A percentile compares a stretch with the other conserved stretches of the same genome.
These are phyloP conservation scores for Girardia tigrina DNA, from an alignment of 2,888 invertebrate species.

Conservation along the genomic window DNA sequence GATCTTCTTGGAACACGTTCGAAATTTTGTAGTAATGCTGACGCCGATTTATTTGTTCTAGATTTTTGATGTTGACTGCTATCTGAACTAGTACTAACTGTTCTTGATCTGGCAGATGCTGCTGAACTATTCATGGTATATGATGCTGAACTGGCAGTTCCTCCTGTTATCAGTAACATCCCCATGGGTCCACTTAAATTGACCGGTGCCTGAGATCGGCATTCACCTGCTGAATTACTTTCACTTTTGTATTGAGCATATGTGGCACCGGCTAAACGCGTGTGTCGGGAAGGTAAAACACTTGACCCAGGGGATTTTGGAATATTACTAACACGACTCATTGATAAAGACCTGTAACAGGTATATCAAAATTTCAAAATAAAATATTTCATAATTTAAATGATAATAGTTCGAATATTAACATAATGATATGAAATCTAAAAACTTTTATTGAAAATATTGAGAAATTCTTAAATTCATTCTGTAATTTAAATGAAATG, in stretches of 20 bases:
- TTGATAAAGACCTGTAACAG: neutral
- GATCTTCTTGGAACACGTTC: neutral
- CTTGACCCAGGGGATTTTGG: neutral
- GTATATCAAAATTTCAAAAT: no score
- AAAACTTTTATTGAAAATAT: no score
- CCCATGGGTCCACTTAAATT: neutral
- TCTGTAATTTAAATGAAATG: no score
- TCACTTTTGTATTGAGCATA: neutral
- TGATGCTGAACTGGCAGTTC: neutral
- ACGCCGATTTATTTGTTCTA: neutral
- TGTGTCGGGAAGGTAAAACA: neutral
- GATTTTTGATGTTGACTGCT: neutral
- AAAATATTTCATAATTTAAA: no score
- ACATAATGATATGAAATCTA: no score
- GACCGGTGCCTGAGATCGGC: neutral
- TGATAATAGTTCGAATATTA: no score
- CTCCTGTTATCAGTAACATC: neutral
- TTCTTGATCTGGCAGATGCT: constrained; percentile 28
- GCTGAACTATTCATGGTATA: neutral
- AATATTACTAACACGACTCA: neutral
- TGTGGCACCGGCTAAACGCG: neutral
- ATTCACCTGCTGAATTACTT: neutral
- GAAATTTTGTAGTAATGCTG: neutral
- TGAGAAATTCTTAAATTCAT: no score
- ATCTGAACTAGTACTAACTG: constrained; percentile 31